Evolutionary conservation across 2,888 invertebrate genomes (phyloP).

Genomic region (Scaptomyza tumidula): DNA sequence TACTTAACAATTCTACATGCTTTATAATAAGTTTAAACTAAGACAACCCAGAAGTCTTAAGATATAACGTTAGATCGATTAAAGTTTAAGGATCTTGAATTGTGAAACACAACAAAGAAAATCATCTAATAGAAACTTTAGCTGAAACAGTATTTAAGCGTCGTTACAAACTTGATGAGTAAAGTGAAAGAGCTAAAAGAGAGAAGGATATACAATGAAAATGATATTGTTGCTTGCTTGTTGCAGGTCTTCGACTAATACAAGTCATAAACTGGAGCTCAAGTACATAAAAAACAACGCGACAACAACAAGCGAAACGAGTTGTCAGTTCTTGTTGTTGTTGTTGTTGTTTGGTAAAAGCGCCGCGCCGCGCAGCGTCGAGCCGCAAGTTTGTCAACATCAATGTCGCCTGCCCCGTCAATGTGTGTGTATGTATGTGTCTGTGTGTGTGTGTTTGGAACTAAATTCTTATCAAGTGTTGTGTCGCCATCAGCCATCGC

Average conservation of each 20-base stretch:
- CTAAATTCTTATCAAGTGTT: slow-evolving; percentile 73
- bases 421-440: slow-evolving; percentile 31
- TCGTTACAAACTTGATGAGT: not conserved
- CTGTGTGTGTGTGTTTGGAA: slow-evolving; percentile 40
- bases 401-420: slow-evolving; percentile 46
- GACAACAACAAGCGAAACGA: slow-evolving; percentile 50
- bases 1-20: too few relatives aligned
- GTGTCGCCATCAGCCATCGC: slow-evolving; percentile 66
- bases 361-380: slow-evolving; percentile 35
- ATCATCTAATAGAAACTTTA: too few relatives aligned
- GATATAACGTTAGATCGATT: too few relatives aligned
- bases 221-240: slow-evolving; percentile 37
- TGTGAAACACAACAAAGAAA: too few relatives aligned
- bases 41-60: too few relatives aligned
- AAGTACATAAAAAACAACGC: slow-evolving; percentile 70
- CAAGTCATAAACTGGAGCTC: slow-evolving; percentile 75
- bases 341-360: slow-evolving; percentile 43
- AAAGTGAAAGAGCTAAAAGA: not conserved
- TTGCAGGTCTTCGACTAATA: slow-evolving; percentile 69
- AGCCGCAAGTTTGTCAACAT: slow-evolving; percentile 73
- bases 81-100: too few relatives aligned
- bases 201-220: slow-evolving; percentile 20
- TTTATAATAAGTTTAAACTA: too few relatives aligned
- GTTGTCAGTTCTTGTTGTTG: slow-evolving; percentile 41
- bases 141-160: not conserved